Evolutionary conservation across 2,113 vertebrate species (phyloP).

Genomic region (Esox niger): DNA sequence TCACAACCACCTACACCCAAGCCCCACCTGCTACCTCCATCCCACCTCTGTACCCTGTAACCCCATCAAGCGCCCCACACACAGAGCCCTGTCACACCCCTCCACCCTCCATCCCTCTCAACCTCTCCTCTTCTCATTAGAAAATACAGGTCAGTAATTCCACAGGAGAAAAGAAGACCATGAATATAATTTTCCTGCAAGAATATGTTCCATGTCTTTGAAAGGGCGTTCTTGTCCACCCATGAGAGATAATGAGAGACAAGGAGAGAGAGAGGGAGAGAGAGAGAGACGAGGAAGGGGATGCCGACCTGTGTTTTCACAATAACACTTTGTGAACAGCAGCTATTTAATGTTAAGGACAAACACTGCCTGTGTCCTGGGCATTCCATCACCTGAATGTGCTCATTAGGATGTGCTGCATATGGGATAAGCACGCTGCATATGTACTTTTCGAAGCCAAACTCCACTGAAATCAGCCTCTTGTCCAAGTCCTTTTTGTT

Average conservation of each 20-base stretch:
- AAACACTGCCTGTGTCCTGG: conserved; percentile 14
- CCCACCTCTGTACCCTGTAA: no score
- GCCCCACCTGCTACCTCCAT: not conserved
- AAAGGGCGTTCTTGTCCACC: conserved; percentile 27
- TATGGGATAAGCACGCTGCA: not conserved
- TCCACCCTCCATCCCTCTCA: not conserved
- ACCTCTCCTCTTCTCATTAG: conserved; percentile 11
- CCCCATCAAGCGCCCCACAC: not conserved
- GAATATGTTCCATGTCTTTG: conserved; percentile 26
- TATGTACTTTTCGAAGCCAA: no score
- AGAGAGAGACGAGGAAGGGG: conserved; percentile 28
- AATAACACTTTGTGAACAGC: conserved; percentile 38
- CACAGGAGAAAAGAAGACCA: conserved; percentile 1
- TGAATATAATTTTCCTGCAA: conserved; percentile 25
- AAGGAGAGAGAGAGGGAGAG: no score
- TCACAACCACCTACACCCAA: not conserved
- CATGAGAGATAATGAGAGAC: no score
- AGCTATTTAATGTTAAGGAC: conserved; percentile 25
- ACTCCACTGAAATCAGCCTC: no score
- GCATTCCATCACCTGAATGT: conserved; percentile 40
- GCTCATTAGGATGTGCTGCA: conserved; percentile 34
- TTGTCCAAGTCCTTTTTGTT: conserved; percentile 3
- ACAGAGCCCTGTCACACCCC: not conserved
- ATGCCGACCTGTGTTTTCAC: conserved; percentile 32
- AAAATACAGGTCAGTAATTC: conserved; percentile 26